Evolutionary conservation across 2,797 vertebrate species (phyloP).

Genomic region (Tapirus indicus): DNA sequence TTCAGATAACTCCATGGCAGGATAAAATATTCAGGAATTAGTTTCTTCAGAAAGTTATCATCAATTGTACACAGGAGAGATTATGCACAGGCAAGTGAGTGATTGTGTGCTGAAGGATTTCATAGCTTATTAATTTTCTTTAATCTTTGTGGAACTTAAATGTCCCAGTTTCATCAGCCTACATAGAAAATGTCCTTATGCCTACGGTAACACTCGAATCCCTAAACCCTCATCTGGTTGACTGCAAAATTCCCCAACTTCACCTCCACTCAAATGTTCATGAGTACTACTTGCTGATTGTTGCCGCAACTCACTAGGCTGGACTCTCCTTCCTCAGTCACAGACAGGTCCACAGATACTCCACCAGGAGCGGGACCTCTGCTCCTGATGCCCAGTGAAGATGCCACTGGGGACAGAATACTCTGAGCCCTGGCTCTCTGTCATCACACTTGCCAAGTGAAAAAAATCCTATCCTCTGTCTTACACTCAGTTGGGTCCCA

Average conservation of each 20-base stretch:
- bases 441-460: not conserved
- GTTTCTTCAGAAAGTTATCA: conserved; percentile 37
- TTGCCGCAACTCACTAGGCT: not conserved
- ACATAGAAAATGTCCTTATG: not conserved
- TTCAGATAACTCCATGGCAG: conserved; percentile 34
- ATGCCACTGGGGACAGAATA: not conserved
- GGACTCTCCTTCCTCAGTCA: not conserved
- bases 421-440: not conserved
- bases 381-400: not conserved
- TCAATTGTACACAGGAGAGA: not conserved
- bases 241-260: not conserved
- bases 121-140: not conserved
- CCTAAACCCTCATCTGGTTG: not conserved
- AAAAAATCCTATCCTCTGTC: not conserved
- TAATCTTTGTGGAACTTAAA: not conserved
- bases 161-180: not conserved
- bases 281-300: not conserved
- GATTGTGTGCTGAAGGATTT: not conserved
- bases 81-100: not conserved
- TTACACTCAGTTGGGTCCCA: not conserved
- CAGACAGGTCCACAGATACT: not conserved
- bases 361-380: fast-evolving
- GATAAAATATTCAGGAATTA: conserved; percentile 29
- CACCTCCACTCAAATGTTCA: not conserved
- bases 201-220: not conserved